Evolutionary conservation across 2,113 vertebrate genomes (phyloP).

Genomic region (Macroglossus sobrinus): DNA sequence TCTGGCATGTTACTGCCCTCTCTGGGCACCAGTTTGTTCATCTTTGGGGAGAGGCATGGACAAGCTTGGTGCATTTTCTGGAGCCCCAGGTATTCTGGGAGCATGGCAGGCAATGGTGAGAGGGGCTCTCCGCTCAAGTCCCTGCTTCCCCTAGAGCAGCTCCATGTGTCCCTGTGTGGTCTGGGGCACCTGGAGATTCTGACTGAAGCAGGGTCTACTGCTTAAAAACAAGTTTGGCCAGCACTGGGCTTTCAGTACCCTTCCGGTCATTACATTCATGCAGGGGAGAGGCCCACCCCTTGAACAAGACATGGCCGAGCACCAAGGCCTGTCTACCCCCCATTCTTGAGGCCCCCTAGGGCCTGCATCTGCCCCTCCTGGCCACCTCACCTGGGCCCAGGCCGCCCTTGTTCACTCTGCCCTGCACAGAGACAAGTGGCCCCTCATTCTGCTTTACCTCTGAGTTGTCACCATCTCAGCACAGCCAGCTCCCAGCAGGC

Average conservation of each 20-base stretch:
- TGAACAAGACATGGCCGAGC: not conserved
- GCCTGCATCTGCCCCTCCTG: not conserved
- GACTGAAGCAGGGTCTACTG: not conserved
- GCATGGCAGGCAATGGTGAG: not conserved
- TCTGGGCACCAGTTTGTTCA: not conserved
- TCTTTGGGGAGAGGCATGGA: not conserved
- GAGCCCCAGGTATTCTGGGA: not conserved
- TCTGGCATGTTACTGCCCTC: not conserved
- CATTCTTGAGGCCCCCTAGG: not conserved
- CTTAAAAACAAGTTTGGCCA: not conserved
- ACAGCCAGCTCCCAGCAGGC: not conserved
- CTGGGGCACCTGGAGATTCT: not conserved
- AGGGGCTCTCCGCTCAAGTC: not conserved
- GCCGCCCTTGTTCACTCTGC: not conserved
- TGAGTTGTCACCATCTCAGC: no score
- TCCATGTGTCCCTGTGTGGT: accelerated
- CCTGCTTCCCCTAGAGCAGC: not conserved
- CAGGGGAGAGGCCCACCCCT: not conserved
- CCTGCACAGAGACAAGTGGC: not conserved
- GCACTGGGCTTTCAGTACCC: not conserved
- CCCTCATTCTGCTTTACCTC: not conserved
- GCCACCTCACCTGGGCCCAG: not conserved
- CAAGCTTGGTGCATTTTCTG: not conserved
- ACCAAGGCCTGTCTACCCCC: not conserved
- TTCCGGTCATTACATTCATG: not conserved